Evolutionary conservation across 92 coral and sea anemone species (phyloP).

Genomic region (Ricordea florida): DNA sequence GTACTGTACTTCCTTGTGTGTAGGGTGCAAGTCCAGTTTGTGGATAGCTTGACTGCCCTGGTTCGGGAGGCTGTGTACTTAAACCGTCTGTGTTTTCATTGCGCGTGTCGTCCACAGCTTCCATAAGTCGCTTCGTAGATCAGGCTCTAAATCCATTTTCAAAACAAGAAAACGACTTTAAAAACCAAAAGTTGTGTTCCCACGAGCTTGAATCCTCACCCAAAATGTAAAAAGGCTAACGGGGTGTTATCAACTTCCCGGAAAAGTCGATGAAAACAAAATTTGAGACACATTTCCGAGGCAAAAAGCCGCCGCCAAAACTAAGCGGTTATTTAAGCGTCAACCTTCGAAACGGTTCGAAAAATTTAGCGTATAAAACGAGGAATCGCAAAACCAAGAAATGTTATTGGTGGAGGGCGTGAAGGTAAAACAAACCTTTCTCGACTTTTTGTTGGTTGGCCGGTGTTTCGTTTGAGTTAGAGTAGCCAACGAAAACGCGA

Average conservation of each 20-base stretch:
- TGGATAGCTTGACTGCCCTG: conserved; percentile 64
- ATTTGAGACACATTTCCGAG: neutral
- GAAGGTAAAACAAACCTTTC: conserved; percentile 99
- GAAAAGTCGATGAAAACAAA: conserved; percentile 35
- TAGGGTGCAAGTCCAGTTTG: conserved; percentile 69
- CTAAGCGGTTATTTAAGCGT: neutral
- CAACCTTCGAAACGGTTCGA: conserved; percentile 37
- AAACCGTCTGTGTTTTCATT: conserved; percentile 73
- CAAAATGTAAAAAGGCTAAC: conserved; percentile 47
- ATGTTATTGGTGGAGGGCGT: conserved; percentile 99
- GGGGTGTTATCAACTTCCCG: conserved; percentile 21
- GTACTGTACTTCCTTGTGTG: conserved; percentile 70
- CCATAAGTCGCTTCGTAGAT: conserved; percentile 60
- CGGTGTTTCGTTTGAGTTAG: conserved; percentile 99
- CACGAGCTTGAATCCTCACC: neutral
- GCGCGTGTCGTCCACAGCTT: conserved; percentile 81
- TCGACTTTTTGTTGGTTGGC: conserved; percentile 99
- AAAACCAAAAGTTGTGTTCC: conserved; percentile 3
- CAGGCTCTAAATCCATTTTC: conserved; percentile 53
- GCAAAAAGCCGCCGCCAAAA: conserved; percentile 29
- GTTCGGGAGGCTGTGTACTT: conserved; percentile 51
- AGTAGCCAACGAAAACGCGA: conserved; percentile 99
- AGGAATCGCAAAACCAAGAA: conserved; percentile 83
- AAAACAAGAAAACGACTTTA: conserved; percentile 31
- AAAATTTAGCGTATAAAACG: conserved; percentile 21